Base-by-base conservation (phyloP, 2,797 vertebrate genomes). In the Macrochelys suwanniensis region DNA sequence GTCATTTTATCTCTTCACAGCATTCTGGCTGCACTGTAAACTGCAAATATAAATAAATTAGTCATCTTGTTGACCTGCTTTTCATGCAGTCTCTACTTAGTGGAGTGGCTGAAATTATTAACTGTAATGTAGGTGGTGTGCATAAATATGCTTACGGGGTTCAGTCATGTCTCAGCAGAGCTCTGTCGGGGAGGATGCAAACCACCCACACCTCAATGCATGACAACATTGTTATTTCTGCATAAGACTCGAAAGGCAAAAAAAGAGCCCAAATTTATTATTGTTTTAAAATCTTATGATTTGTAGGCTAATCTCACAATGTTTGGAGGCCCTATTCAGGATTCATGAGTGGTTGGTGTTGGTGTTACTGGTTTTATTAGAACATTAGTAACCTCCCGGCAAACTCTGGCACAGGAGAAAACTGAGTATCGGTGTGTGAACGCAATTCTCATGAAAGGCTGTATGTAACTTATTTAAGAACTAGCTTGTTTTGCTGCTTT, bases 191-290 rank as follows among this genome's bases (percentile, higher is more conserved):
- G 90, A 89, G 59, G 59, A 51, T 50, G 3, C 4, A 88, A 77
- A 94, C 31, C 53, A 57, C 12, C 16, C 3, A 79, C 0, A 74
- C 21, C 7, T 77, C 74, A 5, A 1, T 71, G n/a, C 1, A 0
- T n/a, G 26, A 16, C 65, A 84, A 17, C 16, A 87, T 86, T 61
- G 59, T 26, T 76, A 7, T 76, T 76, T 47, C 74, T 47, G 25
- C 1, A 2, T 8, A 16, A 47, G 51, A 11, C 16, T 89, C 16
- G 76, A 84, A 93, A 51, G 81, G 51, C 87, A 47, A 82, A 82
- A 10, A 74, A 89, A 45, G 5, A 11, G 37, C 37, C 86, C 6
- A 1, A 17, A 11, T 89, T 16, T 92, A 76, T 49, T 10, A 88
- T 0, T 17, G 31, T 33, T 91, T 94, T 89, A 57, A 68, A 95